A percentile compares a stretch with the other conserved stretches of the same genome.
Evolutionary conservation across 2,113 vertebrate genomes (phyloP).

Genomic region (Chionomys nivalis): DNA sequence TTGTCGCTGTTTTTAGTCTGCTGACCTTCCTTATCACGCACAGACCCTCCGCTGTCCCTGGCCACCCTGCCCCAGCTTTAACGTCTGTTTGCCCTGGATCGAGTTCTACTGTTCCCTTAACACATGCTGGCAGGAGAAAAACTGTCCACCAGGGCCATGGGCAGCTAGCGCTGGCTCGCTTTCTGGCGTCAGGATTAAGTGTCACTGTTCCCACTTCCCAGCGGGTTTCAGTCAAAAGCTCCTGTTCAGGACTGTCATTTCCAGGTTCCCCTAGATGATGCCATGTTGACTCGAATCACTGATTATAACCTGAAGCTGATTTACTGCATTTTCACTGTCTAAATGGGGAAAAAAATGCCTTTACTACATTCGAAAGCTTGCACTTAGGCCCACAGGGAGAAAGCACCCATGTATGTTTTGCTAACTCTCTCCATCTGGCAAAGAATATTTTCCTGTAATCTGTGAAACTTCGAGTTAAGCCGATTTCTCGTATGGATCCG

Average conservation of each 20-base stretch:
- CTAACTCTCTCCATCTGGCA: not conserved
- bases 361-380: not conserved
- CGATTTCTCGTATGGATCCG: not conserved
- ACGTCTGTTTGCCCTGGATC: not conserved
- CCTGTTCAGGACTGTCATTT: not conserved
- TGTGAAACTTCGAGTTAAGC: not conserved
- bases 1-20: not conserved
- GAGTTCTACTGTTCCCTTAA: not conserved
- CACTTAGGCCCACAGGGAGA: not conserved
- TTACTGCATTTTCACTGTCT: constrained; percentile 1
- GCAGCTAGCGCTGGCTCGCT: not conserved
- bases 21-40: not conserved
- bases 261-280: not conserved
- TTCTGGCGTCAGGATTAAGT: not conserved
- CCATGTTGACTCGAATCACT: not conserved
- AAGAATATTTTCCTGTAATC: not conserved
- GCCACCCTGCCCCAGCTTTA: not conserved
- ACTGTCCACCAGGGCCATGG: not conserved
- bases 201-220: not conserved
- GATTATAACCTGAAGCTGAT: not conserved
- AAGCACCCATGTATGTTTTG: not conserved
- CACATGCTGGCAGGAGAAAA: not conserved
- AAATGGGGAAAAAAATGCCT: not conserved
- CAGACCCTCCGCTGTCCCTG: not conserved
- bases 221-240: not conserved